Percentiles rank a stretch among this genome's conserved stretches.
Evolutionary conservation across 2,888 invertebrate species (phyloP).

Genomic region (Caenorhabditis virilis): DNA sequence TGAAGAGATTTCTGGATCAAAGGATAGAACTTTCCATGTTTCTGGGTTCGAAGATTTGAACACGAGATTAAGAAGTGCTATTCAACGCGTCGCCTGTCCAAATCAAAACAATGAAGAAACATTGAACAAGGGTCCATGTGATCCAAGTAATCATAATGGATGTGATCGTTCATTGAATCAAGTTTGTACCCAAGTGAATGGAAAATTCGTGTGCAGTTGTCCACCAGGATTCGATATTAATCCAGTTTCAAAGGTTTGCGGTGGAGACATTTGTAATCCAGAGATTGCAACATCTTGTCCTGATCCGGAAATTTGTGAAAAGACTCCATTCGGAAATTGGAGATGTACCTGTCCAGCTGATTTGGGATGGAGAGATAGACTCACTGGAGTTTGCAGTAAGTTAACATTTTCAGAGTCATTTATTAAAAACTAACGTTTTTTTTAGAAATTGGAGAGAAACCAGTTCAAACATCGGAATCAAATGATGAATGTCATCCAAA

Average conservation of each 20-base stretch:
- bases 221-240: slow-evolving; percentile 63
- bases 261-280: slow-evolving; percentile 64
- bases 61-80: slow-evolving; percentile 57
- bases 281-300: slow-evolving; percentile 62
- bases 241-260: slow-evolving; percentile 61
- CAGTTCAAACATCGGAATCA: slow-evolving; percentile 17
- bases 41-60: slow-evolving; percentile 64
- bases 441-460: slow-evolving; percentile 40
- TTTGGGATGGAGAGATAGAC: slow-evolving; percentile 50
- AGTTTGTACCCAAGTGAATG: slow-evolving; percentile 49
- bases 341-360: slow-evolving; percentile 62
- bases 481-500: slow-evolving; percentile 49
- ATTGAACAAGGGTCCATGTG: slow-evolving; percentile 53
- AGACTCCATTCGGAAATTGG: slow-evolving; percentile 65
- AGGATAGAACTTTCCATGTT: slow-evolving; percentile 60
- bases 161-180: slow-evolving; percentile 63
- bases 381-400: slow-evolving; percentile 57
- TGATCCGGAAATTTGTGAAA: slow-evolving; percentile 62
- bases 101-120: slow-evolving; percentile 31
- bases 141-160: slow-evolving; percentile 54
- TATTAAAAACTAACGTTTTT: neutral
- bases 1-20: slow-evolving; percentile 54
- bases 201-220: slow-evolving; percentile 53
- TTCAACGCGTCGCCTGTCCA: slow-evolving; percentile 64
- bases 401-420: neutral